Conservation (phyloP, 2,888 invertebrate species). For the Acleris laterana region DNA sequence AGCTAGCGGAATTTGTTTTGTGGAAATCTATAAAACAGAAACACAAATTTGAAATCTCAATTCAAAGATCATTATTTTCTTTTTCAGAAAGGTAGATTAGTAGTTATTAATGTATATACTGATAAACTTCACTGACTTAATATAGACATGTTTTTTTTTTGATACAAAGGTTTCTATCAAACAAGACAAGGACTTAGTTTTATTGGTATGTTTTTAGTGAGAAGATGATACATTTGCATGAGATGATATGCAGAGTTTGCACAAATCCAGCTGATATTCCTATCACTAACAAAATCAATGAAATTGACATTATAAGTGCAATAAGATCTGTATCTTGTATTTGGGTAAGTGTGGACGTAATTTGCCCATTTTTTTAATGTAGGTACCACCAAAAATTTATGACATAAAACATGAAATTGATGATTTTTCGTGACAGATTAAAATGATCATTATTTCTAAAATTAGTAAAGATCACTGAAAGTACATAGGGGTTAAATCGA, state of each 20-base stretch:
- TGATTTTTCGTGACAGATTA: too few species aligned
- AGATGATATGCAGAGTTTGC: slow-evolving; percentile 48
- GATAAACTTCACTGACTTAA: too few species aligned
- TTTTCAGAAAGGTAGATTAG: slow-evolving; percentile 8
- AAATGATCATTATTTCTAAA: too few species aligned
- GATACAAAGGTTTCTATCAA: too few species aligned
- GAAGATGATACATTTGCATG: slow-evolving; percentile 40
- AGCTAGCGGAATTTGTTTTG: slow-evolving; percentile 32
- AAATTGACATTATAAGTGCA: slow-evolving; percentile 41
- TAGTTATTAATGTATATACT: too few species aligned
- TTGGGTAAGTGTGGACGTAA: slow-evolving; percentile 42
- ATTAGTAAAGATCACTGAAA: too few species aligned
- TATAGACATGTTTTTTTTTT: too few species aligned
- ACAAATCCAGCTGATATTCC: slow-evolving; percentile 44
- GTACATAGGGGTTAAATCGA: too few species aligned
- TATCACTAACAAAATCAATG: slow-evolving; percentile 42
- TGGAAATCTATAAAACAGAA: slow-evolving; percentile 29
- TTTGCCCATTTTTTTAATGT: too few species aligned
- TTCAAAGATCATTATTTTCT: not conserved
- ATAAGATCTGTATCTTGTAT: slow-evolving; percentile 44
- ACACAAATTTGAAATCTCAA: not conserved
- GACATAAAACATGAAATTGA: too few species aligned
- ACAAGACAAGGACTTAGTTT: not conserved
- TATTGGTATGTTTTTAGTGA: slow-evolving; percentile 28
- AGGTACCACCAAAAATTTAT: too few species aligned